A percentile compares a stretch with the other conserved stretches of the same genome.
These are phyloP conservation scores for Idaea straminata DNA, from an alignment of 2,888 invertebrate genomes.

Conservation along the genomic window DNA sequence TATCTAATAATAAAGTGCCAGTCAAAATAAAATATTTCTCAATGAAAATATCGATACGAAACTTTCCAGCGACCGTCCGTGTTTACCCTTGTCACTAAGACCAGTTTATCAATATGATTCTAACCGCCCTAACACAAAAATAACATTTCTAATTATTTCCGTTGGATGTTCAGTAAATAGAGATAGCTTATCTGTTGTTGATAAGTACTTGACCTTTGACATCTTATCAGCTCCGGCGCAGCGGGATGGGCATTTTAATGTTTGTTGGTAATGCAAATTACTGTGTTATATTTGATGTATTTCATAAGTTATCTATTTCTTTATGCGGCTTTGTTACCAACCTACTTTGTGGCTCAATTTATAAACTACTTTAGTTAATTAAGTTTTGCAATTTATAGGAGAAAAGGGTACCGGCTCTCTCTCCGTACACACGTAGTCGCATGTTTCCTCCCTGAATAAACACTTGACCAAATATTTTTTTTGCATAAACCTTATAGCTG, in stretches of 20 bases:
- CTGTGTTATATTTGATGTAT: not conserved
- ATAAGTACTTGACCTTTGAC: slow-evolving; percentile 44
- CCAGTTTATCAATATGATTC: slow-evolving; percentile 11
- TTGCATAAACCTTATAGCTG: too few species aligned
- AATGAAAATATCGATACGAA: slow-evolving; percentile 2
- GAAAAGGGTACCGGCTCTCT: too few species aligned
- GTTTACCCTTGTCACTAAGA: slow-evolving; percentile 5
- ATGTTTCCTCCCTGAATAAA: too few species aligned
- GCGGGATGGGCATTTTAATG: slow-evolving; percentile 21
- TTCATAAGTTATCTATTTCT: not conserved
- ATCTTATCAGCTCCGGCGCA: slow-evolving; percentile 14
- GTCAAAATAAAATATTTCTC: not conserved
- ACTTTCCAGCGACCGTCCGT: slow-evolving; percentile 14
- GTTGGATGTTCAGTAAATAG: slow-evolving; percentile 29
- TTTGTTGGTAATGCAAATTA: slow-evolving; percentile 2
- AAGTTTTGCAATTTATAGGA: not conserved
- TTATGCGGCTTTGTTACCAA: not conserved
- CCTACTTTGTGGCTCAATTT: not conserved
- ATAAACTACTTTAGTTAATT: not conserved
- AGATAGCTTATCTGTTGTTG: slow-evolving; percentile 29
- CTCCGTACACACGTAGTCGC: too few species aligned
- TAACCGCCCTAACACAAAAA: slow-evolving; percentile 9
- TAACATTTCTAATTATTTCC: slow-evolving; percentile 35
- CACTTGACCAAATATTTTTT: too few species aligned
- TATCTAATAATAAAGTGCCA: not conserved